These are phyloP conservation scores for Dicentrarchus labrax DNA, from an alignment of 2,113 vertebrate species.

Conservation along the genomic window DNA sequence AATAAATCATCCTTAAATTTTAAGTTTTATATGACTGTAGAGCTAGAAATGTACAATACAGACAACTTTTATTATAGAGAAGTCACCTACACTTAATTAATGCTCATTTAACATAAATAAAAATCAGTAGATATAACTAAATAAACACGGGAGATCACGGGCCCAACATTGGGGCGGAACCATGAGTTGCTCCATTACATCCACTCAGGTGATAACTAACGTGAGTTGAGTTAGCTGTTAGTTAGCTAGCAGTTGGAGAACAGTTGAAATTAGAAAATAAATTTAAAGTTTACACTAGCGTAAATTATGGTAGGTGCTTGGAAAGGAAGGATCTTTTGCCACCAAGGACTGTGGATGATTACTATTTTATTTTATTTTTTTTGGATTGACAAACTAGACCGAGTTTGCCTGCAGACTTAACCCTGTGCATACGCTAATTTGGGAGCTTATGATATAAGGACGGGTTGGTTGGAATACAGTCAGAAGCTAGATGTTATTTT, in stretches of 20 bases:
- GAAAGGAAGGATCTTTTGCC: not conserved
- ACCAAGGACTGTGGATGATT: not conserved
- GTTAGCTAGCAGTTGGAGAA: not conserved
- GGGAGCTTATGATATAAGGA: not conserved
- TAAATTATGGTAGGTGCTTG: no score
- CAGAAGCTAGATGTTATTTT: not conserved
- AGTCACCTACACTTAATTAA: not conserved
- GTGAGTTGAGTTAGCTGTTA: not conserved
- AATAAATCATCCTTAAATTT: not conserved
- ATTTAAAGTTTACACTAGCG: no score
- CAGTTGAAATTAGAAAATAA: not conserved
- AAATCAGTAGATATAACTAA: not conserved
- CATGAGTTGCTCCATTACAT: not conserved
- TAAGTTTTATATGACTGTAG: not conserved
- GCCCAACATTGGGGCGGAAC: not conserved
- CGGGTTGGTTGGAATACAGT: not conserved
- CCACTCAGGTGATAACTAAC: not conserved
- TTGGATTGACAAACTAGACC: not conserved
- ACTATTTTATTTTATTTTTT: no score
- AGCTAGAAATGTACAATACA: not conserved
- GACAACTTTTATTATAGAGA: not conserved
- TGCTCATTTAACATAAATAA: not conserved
- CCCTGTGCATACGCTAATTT: not conserved
- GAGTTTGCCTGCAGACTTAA: no score
- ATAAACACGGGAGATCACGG: no score